phyloP scores from a whole-genome alignment of 2,797 vertebrate species.

The Brachymystax lenok region DNA sequence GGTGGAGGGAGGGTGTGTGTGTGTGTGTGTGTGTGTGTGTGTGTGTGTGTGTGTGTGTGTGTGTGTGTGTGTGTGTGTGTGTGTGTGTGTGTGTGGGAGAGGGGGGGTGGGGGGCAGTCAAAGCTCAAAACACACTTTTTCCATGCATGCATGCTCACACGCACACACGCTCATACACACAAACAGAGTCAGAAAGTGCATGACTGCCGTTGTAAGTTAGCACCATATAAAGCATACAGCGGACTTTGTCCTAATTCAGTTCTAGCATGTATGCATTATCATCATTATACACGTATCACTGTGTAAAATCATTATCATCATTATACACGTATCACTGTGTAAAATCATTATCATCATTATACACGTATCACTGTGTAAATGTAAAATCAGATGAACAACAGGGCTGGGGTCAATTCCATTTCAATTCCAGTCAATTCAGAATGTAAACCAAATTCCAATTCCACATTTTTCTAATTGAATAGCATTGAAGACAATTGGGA shows the following conservation, averaged over 20 bases:
- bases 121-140: constrained; percentile 12
- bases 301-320: neutral
- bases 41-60: neutral
- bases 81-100: neutral
- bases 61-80: neutral
- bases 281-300: too few species aligned
- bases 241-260: constrained; percentile 66
- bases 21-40: neutral
- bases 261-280: constrained; percentile 56
- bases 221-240: constrained; percentile 38
- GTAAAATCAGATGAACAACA: constrained; percentile 44
- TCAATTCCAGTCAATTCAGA: too few species aligned
- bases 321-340: too few species aligned
- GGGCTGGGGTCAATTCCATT: too few species aligned
- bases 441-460: too few species aligned
- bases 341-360: constrained; percentile 10
- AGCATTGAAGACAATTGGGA: too few species aligned
- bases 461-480: too few species aligned
- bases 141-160: constrained; percentile 25
- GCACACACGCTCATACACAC: constrained; percentile 18
- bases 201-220: constrained; percentile 58
- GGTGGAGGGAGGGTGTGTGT: neutral
- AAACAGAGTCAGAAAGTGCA: constrained; percentile 72
- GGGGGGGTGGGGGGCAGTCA: constrained; percentile 32
- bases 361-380: constrained; percentile 60